Conservation (phyloP, 1,140 invertebrate species). For the Conopomorpha cramerella region DNA sequence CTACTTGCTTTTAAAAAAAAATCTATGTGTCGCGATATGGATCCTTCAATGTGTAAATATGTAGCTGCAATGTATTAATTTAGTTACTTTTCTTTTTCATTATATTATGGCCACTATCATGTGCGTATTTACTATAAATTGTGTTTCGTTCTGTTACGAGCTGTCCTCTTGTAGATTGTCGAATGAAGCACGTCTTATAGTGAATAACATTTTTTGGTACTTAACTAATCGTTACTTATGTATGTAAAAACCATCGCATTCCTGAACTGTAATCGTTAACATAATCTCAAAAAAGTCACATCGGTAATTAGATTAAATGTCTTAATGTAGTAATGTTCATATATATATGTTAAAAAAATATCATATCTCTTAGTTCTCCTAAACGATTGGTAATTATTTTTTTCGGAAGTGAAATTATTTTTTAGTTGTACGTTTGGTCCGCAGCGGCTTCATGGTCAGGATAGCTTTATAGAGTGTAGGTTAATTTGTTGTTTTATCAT, state of each 20-base stretch:
- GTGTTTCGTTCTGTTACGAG: neutral
- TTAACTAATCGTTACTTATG: constrained; percentile 51
- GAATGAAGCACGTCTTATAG: constrained; percentile 24
- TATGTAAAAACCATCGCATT: constrained; percentile 53
- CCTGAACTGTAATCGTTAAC: constrained; percentile 50
- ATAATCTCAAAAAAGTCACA: constrained; percentile 37
- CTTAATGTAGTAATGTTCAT: constrained; percentile 48
- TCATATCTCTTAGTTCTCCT: constrained; percentile 31
- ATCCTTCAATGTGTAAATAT: too few relatives aligned
- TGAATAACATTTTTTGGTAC: constrained; percentile 36
- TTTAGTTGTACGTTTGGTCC: constrained; percentile 19
- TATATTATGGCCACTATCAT: neutral
- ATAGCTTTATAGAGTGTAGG: constrained; percentile 38
- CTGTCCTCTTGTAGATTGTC: constrained; percentile 8
- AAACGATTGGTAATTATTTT: constrained; percentile 27
- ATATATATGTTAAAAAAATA: constrained; percentile 29
- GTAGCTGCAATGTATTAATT: too few relatives aligned
- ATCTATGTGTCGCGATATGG: too few relatives aligned
- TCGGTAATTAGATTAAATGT: constrained; percentile 47
- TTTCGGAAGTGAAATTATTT: constrained; percentile 18
- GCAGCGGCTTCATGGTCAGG: constrained; percentile 31
- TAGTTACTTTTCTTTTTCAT: too few relatives aligned
- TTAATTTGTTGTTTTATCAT: constrained; percentile 29
- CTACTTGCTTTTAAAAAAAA: neutral
- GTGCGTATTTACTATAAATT: neutral